Evolutionary conservation across 2,888 invertebrate genomes (phyloP), one percentile per base, ranked within the genome.

Genomic region (Caenorhabditis japonica): DNA sequence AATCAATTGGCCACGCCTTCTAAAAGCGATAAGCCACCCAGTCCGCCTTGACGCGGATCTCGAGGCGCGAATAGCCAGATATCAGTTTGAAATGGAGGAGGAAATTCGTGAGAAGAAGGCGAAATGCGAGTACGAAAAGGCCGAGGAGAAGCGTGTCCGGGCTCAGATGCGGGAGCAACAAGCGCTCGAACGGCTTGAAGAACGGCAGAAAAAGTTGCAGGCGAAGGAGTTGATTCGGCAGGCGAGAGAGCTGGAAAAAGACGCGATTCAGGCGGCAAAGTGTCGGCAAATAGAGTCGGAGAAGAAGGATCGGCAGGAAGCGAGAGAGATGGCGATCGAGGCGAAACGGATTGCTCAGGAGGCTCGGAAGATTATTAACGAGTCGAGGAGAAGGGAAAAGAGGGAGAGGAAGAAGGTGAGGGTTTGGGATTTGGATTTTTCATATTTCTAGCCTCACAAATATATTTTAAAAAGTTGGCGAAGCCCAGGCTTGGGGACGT

Each of bases 1-100:
- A 39, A 4, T 30, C 8, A 83, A 87, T 68, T 70, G 76, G 71
- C 59, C 17, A 8, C 60, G 83, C 8, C 15, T 68, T 12, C 33
- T 46, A 2, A 43, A 56, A 12, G 44, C 39, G 1, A 59, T 55
- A 4, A 64, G 49, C 19, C 64, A 66, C 17, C 64, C 72, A 17
- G 41, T 60, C 13, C 44, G 43, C 13, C 41, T 73, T 3, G 66
- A 73, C 34, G 44, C 47, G 4, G 19, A 38, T 10, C 56, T 73
- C 3, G 19, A 30, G 30, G 36, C 15, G 5, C 34, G 56, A 44
- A 46, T 73, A 0, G 43, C 55, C 1, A 39, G 34, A 19, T 10
- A 47, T 10, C 27, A 55, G 36, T 34, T 47, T n/a, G 72, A 72
- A 21, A 72, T 72, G 2, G 60, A 64, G 30, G 51, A 49, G 8